Evolutionary conservation across 2,888 invertebrate genomes (phyloP).

Genomic region (Caradrina kadenii): DNA sequence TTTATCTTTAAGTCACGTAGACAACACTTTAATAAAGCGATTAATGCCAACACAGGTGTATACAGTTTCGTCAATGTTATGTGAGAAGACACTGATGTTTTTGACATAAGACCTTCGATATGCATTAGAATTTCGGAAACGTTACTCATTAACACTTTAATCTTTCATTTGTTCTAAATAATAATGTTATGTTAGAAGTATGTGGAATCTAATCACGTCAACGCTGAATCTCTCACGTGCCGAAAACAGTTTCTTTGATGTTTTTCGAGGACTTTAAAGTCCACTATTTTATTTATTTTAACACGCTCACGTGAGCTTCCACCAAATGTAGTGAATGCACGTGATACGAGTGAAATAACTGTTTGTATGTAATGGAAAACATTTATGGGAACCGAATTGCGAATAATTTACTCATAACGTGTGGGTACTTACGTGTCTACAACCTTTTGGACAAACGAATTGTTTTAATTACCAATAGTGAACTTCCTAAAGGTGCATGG

Average conservation of each 20-base stretch:
- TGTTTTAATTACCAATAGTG: not conserved
- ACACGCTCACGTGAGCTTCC: conserved; percentile 17
- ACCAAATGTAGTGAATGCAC: conserved; percentile 33
- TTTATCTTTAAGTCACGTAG: conserved; percentile 32
- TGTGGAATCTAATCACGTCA: conserved; percentile 52
- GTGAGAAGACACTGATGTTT: conserved; percentile 28
- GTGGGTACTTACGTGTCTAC: not conserved
- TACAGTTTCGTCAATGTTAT: conserved; percentile 21
- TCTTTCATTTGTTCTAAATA: conserved; percentile 51
- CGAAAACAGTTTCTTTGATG: conserved; percentile 45
- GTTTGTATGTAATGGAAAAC: conserved; percentile 23
- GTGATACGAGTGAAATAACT: conserved; percentile 48
- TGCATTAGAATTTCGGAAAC: conserved; percentile 44
- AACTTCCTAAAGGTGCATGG: not conserved
- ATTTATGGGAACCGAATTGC: conserved; percentile 27
- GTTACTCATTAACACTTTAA: conserved; percentile 62
- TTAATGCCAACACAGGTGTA: conserved; percentile 29
- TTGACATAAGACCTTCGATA: conserved; percentile 22
- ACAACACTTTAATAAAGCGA: conserved; percentile 34
- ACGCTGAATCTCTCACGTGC: conserved; percentile 26
- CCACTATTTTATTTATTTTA: conserved; percentile 42
- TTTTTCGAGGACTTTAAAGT: conserved; percentile 29
- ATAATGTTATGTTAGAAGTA: conserved; percentile 38
- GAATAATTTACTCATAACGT: conserved; percentile 10
- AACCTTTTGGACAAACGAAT: not conserved